phyloP scores from a whole-genome alignment of 2,888 invertebrate genomes.

The Phengaris arion region DNA sequence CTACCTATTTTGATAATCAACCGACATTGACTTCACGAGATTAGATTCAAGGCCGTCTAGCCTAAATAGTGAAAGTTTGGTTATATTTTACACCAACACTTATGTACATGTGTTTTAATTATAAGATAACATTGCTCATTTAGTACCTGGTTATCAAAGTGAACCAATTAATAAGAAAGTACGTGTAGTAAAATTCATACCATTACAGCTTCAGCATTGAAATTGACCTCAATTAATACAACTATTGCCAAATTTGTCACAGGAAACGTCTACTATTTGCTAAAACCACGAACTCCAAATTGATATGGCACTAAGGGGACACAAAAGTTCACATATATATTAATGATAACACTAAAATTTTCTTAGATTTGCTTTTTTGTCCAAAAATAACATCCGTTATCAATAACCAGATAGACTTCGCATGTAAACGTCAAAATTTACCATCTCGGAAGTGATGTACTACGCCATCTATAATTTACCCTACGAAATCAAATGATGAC shows the following conservation, averaged over 20 bases:
- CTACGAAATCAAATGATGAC: background rate
- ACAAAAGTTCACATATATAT: slow-evolving; percentile 39
- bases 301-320: slow-evolving; percentile 34
- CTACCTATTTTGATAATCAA: slow-evolving; percentile 60
- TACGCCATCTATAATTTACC: slow-evolving; percentile 53
- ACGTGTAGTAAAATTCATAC: slow-evolving; percentile 42
- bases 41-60: slow-evolving; percentile 77
- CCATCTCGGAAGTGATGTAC: slow-evolving; percentile 40
- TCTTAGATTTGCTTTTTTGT: slow-evolving; percentile 33
- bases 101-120: slow-evolving; percentile 10
- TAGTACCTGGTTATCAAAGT: slow-evolving; percentile 8
- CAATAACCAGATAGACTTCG: slow-evolving; percentile 31
- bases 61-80: slow-evolving; percentile 66
- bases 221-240: slow-evolving; percentile 42
- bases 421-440: slow-evolving; percentile 36
- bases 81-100: slow-evolving; percentile 47
- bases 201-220: slow-evolving; percentile 52
- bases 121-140: background rate
- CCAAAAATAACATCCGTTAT: slow-evolving; percentile 38
- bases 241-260: slow-evolving; percentile 40
- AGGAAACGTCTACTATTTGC: slow-evolving; percentile 35
- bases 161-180: background rate
- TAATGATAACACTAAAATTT: slow-evolving; percentile 28
- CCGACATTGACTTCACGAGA: slow-evolving; percentile 75
- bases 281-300: slow-evolving; percentile 35